Base-by-base conservation (phyloP, 2,888 invertebrate genomes). In the Blastobasis adustella region DNA sequence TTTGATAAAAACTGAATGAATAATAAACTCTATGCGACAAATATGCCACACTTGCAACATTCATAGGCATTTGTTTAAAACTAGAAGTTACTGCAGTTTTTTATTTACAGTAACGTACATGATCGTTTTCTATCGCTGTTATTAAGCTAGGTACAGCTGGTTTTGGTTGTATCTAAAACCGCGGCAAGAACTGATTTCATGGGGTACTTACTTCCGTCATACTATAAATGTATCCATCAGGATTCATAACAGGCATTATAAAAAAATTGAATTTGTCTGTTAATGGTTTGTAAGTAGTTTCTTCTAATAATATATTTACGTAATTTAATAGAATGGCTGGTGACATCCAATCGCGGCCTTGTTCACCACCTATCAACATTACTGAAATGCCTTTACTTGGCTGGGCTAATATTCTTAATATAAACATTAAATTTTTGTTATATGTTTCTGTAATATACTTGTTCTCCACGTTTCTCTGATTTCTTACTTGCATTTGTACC, bases 221-320 rank as follows among this genome's bases (percentile, higher is more conserved):
- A 52, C 78, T 83, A 56, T 69, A 78, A 7, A 59, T 67, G 66
- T 82, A 85, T 36, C 87, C 87, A 75, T 87, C 87, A 52, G 86
- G 85, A 65, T 87, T 87, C n/a, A 80, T 60, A 37, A 82, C 56
- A 46, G 87, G 87, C 5, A 84, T 54, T 53, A 86, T 65, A 58
- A 83, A 85, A 55, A 85, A 72, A 58, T 79, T 75, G 61, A 71
- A 83, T 50, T 65, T 54, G 39, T 69, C 54, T 42, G 62, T 50
- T 43, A 82, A 53, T 43, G 48, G 37, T 10, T 40, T 6, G 9
- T 44, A 9, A 7, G 10, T 39, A 6, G n/a, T 9, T 9, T 49
- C 10, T 10, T 37, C 55, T 47, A 79, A 60, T 42, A 82, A 57
- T 37, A 58, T 55, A 10, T 63, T 56, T 9, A 82, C 54, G 48